phyloP scores from a whole-genome alignment of 2,888 invertebrate genomes.

The Apodemia mormo region DNA sequence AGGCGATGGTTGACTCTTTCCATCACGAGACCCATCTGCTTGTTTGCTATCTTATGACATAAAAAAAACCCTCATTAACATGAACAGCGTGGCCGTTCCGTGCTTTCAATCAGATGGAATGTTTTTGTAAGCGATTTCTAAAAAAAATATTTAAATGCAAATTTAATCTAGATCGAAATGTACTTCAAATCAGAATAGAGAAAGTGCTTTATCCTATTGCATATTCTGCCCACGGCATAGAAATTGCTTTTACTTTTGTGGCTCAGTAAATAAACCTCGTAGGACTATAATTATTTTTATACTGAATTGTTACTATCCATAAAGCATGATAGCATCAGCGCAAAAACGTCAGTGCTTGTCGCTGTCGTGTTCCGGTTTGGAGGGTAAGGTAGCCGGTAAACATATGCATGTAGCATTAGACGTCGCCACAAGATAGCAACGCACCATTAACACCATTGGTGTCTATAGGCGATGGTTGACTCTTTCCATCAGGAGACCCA shows the following conservation, averaged over 20 bases:
- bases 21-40: no score
- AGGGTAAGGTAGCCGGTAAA: no score
- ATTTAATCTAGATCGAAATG: slow-evolving; percentile 16
- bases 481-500: no score
- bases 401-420: no score
- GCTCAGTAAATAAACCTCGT: slow-evolving; percentile 8
- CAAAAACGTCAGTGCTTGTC: no score
- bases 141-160: slow-evolving; percentile 17
- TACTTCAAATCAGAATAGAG: slow-evolving; percentile 16
- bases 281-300: slow-evolving; percentile 7
- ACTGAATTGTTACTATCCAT: background rate
- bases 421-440: no score
- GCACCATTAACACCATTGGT: no score
- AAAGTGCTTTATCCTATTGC: slow-evolving; percentile 11
- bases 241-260: slow-evolving; percentile 17
- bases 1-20: no score
- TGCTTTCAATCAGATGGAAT: background rate
- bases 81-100: background rate
- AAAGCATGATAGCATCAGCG: background rate
- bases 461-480: no score
- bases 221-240: slow-evolving; percentile 18
- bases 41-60: no score
- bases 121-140: slow-evolving; percentile 7
- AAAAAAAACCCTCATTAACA: no score
- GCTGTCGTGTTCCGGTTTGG: no score